Base-by-base conservation (phyloP, 2,113 vertebrate species). In the Pithys albifrons region DNA sequence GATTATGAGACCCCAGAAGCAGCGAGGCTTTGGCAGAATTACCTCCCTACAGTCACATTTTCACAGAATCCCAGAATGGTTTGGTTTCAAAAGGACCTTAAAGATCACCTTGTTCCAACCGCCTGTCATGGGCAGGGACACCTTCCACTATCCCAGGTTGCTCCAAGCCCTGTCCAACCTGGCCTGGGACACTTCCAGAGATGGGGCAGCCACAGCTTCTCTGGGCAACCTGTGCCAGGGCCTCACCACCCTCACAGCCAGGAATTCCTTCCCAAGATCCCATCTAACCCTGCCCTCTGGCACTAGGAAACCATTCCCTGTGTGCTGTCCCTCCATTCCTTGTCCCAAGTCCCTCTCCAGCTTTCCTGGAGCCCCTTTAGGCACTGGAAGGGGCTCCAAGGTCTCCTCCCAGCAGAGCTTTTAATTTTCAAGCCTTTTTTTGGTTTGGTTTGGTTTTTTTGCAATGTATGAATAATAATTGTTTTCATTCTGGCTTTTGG, bases 211-310 rank as follows among this genome's bases (percentile, higher is more conserved):
- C 61, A 43, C 61, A 43, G 61, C 27, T 64, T 43, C 61, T 64
- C 39, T 43, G 61, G 2, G 2, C 12, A 41, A 14, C 39, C 61
- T 64, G 61, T 64, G 39, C 37, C 61, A 64, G 61, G 39, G 7
- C 59, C 27, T 25, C 17, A 0, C 1, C 66, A 15, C 35, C 9
- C 51, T 72, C 35, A 0, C 25, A 51, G 20, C 0, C 7, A 51
- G 18, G 9, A 51, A 51, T 81, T 73, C 12, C 58, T 3, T 14
- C 43, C 51, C 51, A 66, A 3, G 51, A 2, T 66, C 43, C 31
- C 76, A 51, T 0, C 67, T 3, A 12, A 0, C 31, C 35, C 66
- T 79, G 43, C 7, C 43, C 25, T 58, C 22, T 58, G 67, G 49
- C 49, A 65, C 0, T 65, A n/a, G 18, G 8, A 78, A 88, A 49